Evolutionary conservation across 2,113 vertebrate genomes (phyloP).

Genomic region (Myotis davidii): DNA sequence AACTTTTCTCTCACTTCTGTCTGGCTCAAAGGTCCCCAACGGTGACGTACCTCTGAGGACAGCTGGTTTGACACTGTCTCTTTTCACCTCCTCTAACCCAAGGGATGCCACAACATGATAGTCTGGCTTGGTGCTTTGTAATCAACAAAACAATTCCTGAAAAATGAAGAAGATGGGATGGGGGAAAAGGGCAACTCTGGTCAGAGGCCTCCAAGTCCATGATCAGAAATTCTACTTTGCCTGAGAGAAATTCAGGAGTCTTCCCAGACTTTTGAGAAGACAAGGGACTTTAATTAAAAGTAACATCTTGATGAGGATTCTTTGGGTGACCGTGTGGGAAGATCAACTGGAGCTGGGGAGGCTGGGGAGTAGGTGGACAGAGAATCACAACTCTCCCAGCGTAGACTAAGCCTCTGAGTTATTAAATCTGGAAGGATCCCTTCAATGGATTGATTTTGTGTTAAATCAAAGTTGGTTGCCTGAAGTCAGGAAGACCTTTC

Average conservation of each 20-base stretch:
- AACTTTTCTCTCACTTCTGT: neutral
- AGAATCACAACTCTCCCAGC: neutral
- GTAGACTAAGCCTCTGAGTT: neutral
- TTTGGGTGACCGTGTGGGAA: neutral
- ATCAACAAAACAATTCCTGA: neutral
- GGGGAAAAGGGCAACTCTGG: neutral
- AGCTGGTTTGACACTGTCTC: neutral
- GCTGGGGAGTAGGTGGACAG: neutral
- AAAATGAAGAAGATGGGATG: neutral
- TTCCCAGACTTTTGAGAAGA: neutral
- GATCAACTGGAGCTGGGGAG: neutral
- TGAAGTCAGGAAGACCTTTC: conserved; percentile 53
- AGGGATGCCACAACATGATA: fast-evolving
- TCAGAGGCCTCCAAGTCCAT: neutral
- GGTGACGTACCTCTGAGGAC: neutral
- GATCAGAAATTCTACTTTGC: neutral
- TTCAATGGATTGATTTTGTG: neutral
- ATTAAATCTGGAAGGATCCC: conserved; percentile 24
- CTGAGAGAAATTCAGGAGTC: neutral
- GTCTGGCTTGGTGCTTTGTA: neutral
- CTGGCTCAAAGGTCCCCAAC: neutral
- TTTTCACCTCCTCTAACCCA: neutral
- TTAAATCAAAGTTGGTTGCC: neutral
- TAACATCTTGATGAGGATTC: neutral
- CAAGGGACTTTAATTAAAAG: conserved; percentile 33